phyloP scores from a whole-genome alignment of 2,888 invertebrate genomes.

The Dolichopus griseipennis region DNA sequence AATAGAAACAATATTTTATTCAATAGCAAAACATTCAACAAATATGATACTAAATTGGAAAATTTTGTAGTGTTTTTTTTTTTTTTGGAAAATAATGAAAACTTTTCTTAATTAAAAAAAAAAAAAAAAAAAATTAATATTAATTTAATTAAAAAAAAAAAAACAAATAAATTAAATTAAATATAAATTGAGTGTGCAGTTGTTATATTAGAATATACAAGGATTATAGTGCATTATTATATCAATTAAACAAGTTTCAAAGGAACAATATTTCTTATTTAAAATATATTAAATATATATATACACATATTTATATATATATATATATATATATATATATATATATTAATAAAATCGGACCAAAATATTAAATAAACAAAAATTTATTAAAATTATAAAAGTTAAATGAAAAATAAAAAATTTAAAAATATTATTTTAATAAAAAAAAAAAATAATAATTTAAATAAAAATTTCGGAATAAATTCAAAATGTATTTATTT shows the following conservation, averaged over 20 bases:
- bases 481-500: slow-evolving; percentile 2
- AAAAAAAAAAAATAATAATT: not conserved
- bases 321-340: no score
- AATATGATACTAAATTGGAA: no score
- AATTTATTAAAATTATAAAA: not conserved
- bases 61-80: no score
- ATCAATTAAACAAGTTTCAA: not conserved
- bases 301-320: no score
- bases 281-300: no score
- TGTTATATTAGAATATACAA: not conserved
- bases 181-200: no score
- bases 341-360: not conserved
- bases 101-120: not conserved
- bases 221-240: slow-evolving; percentile 5
- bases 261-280: not conserved
- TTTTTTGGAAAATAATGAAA: not conserved
- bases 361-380: not conserved
- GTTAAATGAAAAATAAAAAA: not conserved
- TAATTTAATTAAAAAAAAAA: not conserved
- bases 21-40: no score
- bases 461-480: not conserved
- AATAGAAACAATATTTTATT: no score
- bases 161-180: no score
- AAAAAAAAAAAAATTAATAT: not conserved
- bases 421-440: not conserved